Evolutionary conservation across 2,797 vertebrate species (phyloP).

Genomic region (Tamandua tetradactyla): DNA sequence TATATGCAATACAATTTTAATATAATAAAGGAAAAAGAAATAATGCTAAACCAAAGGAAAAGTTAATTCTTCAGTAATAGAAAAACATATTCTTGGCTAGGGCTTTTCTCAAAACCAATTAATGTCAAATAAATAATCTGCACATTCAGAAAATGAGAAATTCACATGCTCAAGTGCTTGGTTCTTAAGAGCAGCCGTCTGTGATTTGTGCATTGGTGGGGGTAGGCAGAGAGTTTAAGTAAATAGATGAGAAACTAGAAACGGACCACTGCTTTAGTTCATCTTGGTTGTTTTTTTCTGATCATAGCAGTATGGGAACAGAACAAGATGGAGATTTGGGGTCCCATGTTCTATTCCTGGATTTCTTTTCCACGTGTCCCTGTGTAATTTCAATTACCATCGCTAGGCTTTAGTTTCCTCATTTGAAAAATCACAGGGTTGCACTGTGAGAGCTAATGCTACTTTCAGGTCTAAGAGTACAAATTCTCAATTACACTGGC

Average conservation of each 20-base stretch:
- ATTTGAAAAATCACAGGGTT: not conserved
- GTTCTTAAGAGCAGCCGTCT: not conserved
- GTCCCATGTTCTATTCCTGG: not conserved
- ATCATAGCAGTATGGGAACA: not conserved
- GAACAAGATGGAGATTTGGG: not conserved
- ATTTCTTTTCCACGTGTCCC: not conserved
- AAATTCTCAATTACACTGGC: conserved; percentile 56
- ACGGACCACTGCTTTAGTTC: not conserved
- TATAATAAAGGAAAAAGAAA: conserved; percentile 44
- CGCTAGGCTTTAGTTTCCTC: not conserved
- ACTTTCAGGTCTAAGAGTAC: not conserved
- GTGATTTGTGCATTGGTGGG: not conserved
- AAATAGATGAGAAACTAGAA: not conserved
- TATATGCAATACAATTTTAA: conserved; percentile 43
- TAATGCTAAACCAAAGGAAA: conserved; percentile 32
- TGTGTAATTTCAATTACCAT: not conserved
- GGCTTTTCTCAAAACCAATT: not conserved
- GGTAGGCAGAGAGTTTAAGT: not conserved
- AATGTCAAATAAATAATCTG: conserved; percentile 37
- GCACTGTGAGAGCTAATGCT: not conserved
- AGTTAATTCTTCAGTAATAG: conserved; percentile 12
- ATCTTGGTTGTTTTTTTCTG: not conserved
- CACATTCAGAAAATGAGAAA: conserved; percentile 39
- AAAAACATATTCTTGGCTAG: conserved; percentile 49
- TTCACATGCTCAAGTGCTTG: not conserved